These are phyloP conservation scores for Apocheima hispidaria DNA, from an alignment of 2,888 invertebrate genomes.

Conservation along the genomic window DNA sequence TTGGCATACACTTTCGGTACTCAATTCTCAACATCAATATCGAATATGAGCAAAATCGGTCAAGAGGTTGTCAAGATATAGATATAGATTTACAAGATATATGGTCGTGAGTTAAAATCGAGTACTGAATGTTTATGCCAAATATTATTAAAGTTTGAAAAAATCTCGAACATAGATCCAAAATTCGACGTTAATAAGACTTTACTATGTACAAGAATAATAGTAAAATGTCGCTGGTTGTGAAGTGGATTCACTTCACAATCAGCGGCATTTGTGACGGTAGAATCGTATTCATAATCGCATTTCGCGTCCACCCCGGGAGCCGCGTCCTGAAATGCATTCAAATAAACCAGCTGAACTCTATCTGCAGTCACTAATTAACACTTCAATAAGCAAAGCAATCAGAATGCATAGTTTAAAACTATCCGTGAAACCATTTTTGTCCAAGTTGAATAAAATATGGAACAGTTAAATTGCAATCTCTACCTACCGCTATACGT, in stretches of 20 bases:
- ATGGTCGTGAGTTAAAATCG: too few relatives aligned
- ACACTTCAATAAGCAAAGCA: constrained; percentile 28
- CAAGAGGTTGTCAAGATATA: too few relatives aligned
- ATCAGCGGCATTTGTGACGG: constrained; percentile 38
- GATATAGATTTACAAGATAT: too few relatives aligned
- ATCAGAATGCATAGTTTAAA: constrained; percentile 26
- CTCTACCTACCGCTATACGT: neutral
- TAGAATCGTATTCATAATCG: constrained; percentile 43
- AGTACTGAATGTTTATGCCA: too few relatives aligned
- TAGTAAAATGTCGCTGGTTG: too few relatives aligned
- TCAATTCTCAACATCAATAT: too few relatives aligned
- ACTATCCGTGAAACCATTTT: constrained; percentile 20
- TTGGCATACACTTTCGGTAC: too few relatives aligned
- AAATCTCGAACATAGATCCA: too few relatives aligned
- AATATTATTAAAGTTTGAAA: too few relatives aligned
- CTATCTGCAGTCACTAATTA: constrained; percentile 11
- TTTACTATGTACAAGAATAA: too few relatives aligned
- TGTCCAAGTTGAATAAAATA: constrained; percentile 13
- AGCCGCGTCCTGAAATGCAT: constrained; percentile 45
- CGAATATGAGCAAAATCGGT: too few relatives aligned
- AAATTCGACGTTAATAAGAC: too few relatives aligned
- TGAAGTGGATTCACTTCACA: constrained; percentile 33
- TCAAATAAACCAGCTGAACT: constrained; percentile 40
- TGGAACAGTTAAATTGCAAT: constrained; percentile 18
- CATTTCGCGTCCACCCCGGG: constrained; percentile 32